Evolutionary conservation across 1,140 invertebrate species (phyloP).

Genomic region (Brachystomella parvula): DNA sequence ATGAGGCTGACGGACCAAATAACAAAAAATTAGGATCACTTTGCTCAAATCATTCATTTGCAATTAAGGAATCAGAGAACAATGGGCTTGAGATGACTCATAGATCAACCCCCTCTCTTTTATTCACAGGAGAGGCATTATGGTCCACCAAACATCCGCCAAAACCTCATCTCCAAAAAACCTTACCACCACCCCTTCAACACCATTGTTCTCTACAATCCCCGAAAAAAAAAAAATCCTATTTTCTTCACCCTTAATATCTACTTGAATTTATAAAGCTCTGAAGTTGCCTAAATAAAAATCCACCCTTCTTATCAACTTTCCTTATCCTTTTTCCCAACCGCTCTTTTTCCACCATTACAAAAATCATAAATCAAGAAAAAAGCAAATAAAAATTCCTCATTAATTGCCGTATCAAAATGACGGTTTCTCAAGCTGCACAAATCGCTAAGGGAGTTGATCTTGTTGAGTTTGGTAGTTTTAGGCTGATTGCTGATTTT

Average conservation of each 20-base stretch:
- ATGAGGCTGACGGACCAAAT: no score
- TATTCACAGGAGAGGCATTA: conserved; percentile 9
- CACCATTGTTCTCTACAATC: no score
- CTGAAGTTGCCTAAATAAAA: background rate
- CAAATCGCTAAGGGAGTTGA: no score
- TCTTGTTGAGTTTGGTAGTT: no score
- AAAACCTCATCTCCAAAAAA: conserved; percentile 5
- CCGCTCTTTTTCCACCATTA: background rate
- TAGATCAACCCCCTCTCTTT: no score
- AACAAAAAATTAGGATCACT: conserved; percentile 1
- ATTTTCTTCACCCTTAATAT: background rate
- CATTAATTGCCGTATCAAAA: no score
- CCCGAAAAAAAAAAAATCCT: no score
- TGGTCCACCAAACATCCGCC: conserved; percentile 11
- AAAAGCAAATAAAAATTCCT: background rate
- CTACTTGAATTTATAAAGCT: background rate
- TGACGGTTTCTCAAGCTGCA: no score
- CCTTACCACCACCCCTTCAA: background rate
- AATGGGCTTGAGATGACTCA: background rate
- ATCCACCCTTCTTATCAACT: background rate
- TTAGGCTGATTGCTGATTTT: no score
- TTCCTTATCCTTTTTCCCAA: background rate
- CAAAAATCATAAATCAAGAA: background rate
- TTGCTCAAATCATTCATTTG: conserved; percentile 1
- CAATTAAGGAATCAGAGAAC: background rate